phyloP scores from a whole-genome alignment of 2,113 vertebrate genomes.

The Dryoscopus gambensis region DNA sequence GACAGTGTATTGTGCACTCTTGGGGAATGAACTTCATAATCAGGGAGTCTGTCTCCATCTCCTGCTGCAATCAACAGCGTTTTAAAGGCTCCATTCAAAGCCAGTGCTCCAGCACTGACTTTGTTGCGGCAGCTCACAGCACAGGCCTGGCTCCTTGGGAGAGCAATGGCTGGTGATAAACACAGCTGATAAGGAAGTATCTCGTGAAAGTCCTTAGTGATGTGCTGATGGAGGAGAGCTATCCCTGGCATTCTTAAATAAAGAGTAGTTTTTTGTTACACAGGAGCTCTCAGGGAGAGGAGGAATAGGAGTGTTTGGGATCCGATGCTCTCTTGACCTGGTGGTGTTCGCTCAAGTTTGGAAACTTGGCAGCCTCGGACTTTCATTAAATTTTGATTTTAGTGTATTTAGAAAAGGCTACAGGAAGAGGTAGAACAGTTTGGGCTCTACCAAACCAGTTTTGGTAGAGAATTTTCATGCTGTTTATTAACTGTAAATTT shows the following conservation, averaged over 20 bases:
- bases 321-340: neutral
- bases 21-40: neutral
- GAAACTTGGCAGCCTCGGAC: neutral
- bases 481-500: neutral
- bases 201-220: neutral
- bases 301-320: neutral
- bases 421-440: neutral
- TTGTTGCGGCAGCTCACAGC: neutral
- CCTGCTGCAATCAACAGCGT: neutral
- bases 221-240: neutral
- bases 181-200: neutral
- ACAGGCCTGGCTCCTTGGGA: accelerated
- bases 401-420: neutral
- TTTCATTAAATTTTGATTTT: conserved; percentile 38
- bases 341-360: neutral
- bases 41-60: neutral
- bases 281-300: neutral
- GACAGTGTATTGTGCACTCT: neutral
- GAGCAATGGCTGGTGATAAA: neutral
- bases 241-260: neutral
- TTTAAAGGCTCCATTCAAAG: neutral
- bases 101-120: neutral
- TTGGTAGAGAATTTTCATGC: neutral
- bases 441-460: neutral
- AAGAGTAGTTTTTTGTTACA: neutral